Evolutionary conservation across 2,888 invertebrate species (phyloP), one percentile per base, ranked within the genome.

Genomic region (Sycophila texana): DNA sequence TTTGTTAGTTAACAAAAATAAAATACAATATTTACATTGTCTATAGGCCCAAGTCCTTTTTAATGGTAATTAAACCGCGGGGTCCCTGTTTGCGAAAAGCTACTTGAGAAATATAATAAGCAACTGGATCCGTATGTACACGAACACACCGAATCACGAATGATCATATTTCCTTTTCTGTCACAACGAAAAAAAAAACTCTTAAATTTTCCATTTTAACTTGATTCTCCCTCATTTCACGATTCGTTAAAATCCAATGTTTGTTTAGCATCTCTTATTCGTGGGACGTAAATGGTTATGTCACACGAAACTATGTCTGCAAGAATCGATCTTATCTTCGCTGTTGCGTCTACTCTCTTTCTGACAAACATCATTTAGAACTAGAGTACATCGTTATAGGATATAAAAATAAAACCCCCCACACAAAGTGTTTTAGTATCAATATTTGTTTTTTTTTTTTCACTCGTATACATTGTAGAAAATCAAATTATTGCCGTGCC

Each of bases 131-230:
- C 66, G 14, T 73, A 22, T 66, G 58, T 68, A 79, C 79, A 53
- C 60, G 76, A 49, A 75, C 47, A 71, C 74, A 63, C 49, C 51
- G 13, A 71, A 58, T 49, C 63, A 74, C 70, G 12, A 12, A 79
- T 55, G 60, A 39, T 71, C 74, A 70, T 65, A 75, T 39, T 55
- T 61, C 49, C 51, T 73, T 76, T 30, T 60, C 66, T 67, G 51
- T 49, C 51, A 67, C 57, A 5, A 7, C 39, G 10, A 7, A 39
- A 39, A 10, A 39, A 39, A 10, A 39, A 75, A 60, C 53, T 60
- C 61, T 39, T 57, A 47, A 57, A 22, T 78, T 49, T 79, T 74
- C 26, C 61, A 13, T 72, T 47, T 72, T 57, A 20, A n/a, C 61
- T 75, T 55, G 61, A 55, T 53, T 71, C 75, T 75, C 30, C 39